Evolutionary conservation across 1,140 invertebrate species (phyloP).

Genomic region (Anadara kagoshimensis): DNA sequence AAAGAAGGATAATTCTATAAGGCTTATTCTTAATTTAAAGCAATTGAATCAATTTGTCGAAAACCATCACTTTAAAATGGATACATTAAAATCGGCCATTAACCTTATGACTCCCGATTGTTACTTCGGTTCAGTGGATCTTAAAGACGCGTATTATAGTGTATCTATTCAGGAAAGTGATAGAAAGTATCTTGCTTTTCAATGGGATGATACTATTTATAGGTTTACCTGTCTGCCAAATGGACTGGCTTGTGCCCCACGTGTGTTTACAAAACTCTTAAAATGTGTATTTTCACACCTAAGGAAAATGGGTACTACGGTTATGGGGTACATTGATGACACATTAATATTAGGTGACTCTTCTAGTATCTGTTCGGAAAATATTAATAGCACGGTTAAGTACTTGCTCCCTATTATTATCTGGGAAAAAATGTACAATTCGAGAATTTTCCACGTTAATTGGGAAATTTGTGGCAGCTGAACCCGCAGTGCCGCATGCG

Average conservation of each 20-base stretch:
- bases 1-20: no score
- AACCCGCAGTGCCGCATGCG: slow-evolving; percentile 22
- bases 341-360: not conserved
- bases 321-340: slow-evolving; percentile 10
- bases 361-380: slow-evolving; percentile 1
- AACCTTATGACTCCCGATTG: slow-evolving; percentile 24
- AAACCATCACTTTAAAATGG: slow-evolving; percentile 28
- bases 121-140: slow-evolving; percentile 39
- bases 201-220: slow-evolving; percentile 24
- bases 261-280: slow-evolving; percentile 13
- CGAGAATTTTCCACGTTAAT: slow-evolving; percentile 1
- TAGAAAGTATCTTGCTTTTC: slow-evolving; percentile 43
- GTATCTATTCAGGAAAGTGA: slow-evolving; percentile 12
- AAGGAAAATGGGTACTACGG: not conserved
- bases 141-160: slow-evolving; percentile 43
- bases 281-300: slow-evolving; percentile 4
- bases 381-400: not conserved
- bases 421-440: no score
- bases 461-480: slow-evolving; percentile 25
- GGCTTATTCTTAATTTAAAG: no score
- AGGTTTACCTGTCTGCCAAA: slow-evolving; percentile 36
- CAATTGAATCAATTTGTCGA: no score
- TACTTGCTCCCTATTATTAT: not conserved
- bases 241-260: slow-evolving; percentile 26
- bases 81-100: slow-evolving; percentile 22